Conservation (phyloP, 1,140 invertebrate species). For the Sinonovacula constricta region DNA sequence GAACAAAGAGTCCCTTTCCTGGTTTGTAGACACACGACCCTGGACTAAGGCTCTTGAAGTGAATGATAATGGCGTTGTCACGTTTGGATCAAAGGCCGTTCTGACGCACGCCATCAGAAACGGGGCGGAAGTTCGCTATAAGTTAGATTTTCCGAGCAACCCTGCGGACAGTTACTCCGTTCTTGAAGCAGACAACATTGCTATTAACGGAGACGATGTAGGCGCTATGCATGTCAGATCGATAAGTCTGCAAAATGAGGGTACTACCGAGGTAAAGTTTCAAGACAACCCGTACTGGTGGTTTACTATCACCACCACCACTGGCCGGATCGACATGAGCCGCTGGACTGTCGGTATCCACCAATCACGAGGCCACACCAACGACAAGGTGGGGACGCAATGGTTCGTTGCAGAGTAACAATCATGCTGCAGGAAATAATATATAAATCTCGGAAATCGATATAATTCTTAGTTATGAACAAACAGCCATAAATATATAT, state of each 20-base stretch:
- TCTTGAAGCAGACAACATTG: slow-evolving; percentile 15
- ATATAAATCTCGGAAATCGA: no score
- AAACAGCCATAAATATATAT: no score
- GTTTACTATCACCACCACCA: slow-evolving; percentile 20
- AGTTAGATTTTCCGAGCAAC: not conserved
- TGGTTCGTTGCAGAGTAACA: slow-evolving; percentile 17
- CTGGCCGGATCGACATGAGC: slow-evolving; percentile 16
- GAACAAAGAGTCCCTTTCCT: not conserved
- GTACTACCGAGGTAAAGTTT: not conserved
- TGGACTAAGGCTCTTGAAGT: slow-evolving; percentile 1
- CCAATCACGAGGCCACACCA: not conserved
- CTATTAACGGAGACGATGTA: not conserved
- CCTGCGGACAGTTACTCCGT: not conserved
- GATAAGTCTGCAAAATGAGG: not conserved
- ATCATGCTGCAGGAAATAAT: no score
- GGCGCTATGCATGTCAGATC: slow-evolving; percentile 15
- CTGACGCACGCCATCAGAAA: not conserved
- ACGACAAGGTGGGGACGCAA: not conserved
- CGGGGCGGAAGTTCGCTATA: slow-evolving; percentile 7
- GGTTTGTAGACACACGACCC: slow-evolving; percentile 13
- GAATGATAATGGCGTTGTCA: not conserved
- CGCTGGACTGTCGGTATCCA: slow-evolving; percentile 26
- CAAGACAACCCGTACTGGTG: slow-evolving; percentile 1
- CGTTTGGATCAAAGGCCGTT: slow-evolving; percentile 2
- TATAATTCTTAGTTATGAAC: no score